Evolutionary conservation across 2,888 invertebrate genomes (phyloP).

Genomic region (Hyalella azteca): DNA sequence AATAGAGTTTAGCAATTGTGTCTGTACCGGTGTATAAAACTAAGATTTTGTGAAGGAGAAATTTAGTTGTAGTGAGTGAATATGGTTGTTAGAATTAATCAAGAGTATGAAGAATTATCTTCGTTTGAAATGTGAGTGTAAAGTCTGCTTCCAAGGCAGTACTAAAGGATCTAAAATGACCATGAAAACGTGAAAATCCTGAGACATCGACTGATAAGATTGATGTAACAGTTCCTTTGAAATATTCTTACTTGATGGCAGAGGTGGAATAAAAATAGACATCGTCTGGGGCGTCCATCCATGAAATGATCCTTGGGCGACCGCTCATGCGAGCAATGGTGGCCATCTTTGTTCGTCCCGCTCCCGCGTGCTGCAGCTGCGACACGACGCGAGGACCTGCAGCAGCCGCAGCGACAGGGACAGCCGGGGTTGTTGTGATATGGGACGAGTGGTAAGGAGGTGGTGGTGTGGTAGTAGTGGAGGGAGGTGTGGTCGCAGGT

Average conservation of each 20-base stretch:
- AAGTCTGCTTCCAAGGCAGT: too few species aligned
- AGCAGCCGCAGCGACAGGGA: constrained; percentile 26
- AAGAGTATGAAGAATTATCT: too few species aligned
- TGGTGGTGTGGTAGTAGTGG: constrained; percentile 1
- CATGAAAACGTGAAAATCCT: too few species aligned
- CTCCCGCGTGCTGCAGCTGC: constrained; percentile 69
- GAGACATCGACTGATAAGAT: too few species aligned
- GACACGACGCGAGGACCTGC: constrained; percentile 25
- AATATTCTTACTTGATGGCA: constrained; percentile 72
- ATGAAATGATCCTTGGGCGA: constrained; percentile 85
- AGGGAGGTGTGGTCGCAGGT: constrained; percentile 30
- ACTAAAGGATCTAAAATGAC: too few species aligned
- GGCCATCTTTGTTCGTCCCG: constrained; percentile 76
- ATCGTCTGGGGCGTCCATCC: constrained; percentile 98
- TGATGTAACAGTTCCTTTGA: too few species aligned
- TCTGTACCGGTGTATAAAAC: too few species aligned
- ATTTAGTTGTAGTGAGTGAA: too few species aligned
- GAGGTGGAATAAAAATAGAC: constrained; percentile 93
- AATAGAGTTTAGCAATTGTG: too few species aligned
- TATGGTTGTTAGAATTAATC: too few species aligned
- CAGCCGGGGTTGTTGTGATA: not conserved
- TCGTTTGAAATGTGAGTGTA: too few species aligned
- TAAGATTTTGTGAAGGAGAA: too few species aligned
- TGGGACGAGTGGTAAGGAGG: constrained; percentile 35
- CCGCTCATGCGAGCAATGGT: constrained; percentile 78